These are phyloP conservation scores for Octopus bimaculoides DNA, from an alignment of 1,140 invertebrate species.

Conservation along the genomic window DNA sequence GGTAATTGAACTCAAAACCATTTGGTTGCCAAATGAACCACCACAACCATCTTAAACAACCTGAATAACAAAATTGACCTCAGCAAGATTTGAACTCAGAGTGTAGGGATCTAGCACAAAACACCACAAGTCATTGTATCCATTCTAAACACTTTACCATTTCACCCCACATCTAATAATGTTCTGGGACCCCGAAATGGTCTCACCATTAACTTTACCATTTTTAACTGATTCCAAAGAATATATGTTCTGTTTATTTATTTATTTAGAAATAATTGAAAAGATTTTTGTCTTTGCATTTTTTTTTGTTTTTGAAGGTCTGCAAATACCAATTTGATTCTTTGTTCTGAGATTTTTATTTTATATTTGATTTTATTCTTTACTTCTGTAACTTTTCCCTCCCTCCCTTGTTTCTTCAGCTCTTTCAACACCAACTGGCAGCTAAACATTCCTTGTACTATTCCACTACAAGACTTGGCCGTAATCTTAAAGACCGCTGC, in stretches of 20 bases:
- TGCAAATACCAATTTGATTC: not conserved
- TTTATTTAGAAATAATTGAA: not conserved
- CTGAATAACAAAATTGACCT: too few species aligned
- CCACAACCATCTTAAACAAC: too few species aligned
- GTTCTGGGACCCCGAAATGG: too few species aligned
- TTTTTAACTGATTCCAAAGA: not conserved
- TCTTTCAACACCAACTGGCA: constrained; percentile 86
- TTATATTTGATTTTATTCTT: not conserved
- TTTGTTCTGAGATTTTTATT: not conserved
- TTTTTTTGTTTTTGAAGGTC: not conserved
- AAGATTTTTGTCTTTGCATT: not conserved
- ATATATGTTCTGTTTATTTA: not conserved
- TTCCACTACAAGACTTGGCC: constrained; percentile 87
- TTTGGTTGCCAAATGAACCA: too few species aligned
- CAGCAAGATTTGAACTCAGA: too few species aligned
- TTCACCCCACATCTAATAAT: too few species aligned
- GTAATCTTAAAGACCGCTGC: constrained; percentile 89
- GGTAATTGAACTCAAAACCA: too few species aligned
- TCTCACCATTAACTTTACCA: not conserved
- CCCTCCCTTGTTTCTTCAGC: constrained; percentile 57
- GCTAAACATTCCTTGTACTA: constrained; percentile 89
- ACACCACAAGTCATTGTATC: too few species aligned
- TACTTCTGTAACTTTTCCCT: not conserved
- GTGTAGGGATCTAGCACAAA: too few species aligned
- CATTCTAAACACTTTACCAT: too few species aligned